Percentiles rank a stretch among this genome's conserved stretches.
phyloP scores from a whole-genome alignment of 2,113 vertebrate species.

The Forbesichthys agassizii region DNA sequence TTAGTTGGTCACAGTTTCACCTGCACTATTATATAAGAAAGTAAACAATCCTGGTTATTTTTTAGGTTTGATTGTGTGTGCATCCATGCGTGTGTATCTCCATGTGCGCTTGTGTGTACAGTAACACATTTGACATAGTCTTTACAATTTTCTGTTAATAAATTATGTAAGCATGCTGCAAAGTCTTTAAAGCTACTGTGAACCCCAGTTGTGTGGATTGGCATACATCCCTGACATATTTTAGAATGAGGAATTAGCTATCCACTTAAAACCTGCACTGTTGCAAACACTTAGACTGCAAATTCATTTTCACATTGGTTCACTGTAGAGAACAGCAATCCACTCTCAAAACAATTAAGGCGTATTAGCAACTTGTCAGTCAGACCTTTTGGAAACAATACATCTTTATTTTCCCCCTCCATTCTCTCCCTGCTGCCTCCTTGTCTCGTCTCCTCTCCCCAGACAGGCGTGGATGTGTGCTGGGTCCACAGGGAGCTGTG shows the following conservation, averaged over 20 bases:
- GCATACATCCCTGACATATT: too few relatives aligned
- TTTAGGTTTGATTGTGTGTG: slow-evolving; percentile 42
- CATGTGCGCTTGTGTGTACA: too few relatives aligned
- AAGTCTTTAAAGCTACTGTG: too few relatives aligned
- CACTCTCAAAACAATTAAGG: slow-evolving; percentile 66
- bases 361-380: slow-evolving; percentile 72
- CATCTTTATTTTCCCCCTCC: slow-evolving; percentile 66
- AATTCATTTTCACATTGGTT: slow-evolving; percentile 60
- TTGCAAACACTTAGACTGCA: slow-evolving; percentile 53
- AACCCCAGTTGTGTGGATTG: slow-evolving; percentile 27
- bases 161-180: slow-evolving; percentile 17
- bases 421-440: slow-evolving; percentile 38
- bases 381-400: slow-evolving; percentile 69
- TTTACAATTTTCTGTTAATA: slow-evolving; percentile 26
- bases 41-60: slow-evolving; percentile 62
- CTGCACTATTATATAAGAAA: slow-evolving; percentile 42
- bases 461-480: slow-evolving; percentile 64
- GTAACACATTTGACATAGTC: too few relatives aligned
- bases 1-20: slow-evolving; percentile 70
- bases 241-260: slow-evolving; percentile 52
- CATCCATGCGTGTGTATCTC: too few relatives aligned
- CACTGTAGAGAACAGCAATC: slow-evolving; percentile 50
- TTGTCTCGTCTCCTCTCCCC: slow-evolving; percentile 55
- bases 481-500: slow-evolving; percentile 70
- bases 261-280: slow-evolving; percentile 38